These are phyloP conservation scores for Latrodectus elegans DNA, from an alignment of 2,888 invertebrate species.

Conservation along the genomic window DNA sequence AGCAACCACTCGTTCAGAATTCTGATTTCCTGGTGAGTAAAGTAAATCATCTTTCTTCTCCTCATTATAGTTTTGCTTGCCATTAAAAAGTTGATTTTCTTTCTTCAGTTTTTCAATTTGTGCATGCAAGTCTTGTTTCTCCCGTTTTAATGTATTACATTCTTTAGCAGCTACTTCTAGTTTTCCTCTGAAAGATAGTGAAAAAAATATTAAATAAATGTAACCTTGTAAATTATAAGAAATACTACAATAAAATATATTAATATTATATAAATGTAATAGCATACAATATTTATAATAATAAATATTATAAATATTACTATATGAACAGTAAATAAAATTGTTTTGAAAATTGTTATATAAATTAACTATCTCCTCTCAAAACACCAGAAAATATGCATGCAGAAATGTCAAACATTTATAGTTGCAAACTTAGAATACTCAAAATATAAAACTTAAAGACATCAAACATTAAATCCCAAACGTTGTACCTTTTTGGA, in stretches of 20 bases:
- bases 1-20: slow-evolving; percentile 57
- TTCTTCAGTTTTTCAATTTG: slow-evolving; percentile 63
- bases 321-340: background rate
- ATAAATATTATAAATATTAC: background rate
- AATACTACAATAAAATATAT: background rate
- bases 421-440: too few species aligned
- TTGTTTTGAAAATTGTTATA: background rate
- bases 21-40: slow-evolving; percentile 14
- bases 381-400: too few species aligned
- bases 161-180: slow-evolving; percentile 87
- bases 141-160: slow-evolving; percentile 63
- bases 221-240: background rate
- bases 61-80: slow-evolving; percentile 38
- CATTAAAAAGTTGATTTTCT: slow-evolving; percentile 56
- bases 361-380: background rate
- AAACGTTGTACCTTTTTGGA: too few species aligned
- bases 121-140: slow-evolving; percentile 63
- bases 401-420: too few species aligned
- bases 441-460: too few species aligned
- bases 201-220: background rate
- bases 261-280: background rate
- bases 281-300: background rate
- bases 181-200: slow-evolving; percentile 79
- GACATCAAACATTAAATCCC: too few species aligned
- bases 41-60: slow-evolving; percentile 53